Evolutionary conservation across 1,140 invertebrate species (phyloP), one percentile per base, ranked within the genome.

Genomic region (Atta cephalotes): DNA sequence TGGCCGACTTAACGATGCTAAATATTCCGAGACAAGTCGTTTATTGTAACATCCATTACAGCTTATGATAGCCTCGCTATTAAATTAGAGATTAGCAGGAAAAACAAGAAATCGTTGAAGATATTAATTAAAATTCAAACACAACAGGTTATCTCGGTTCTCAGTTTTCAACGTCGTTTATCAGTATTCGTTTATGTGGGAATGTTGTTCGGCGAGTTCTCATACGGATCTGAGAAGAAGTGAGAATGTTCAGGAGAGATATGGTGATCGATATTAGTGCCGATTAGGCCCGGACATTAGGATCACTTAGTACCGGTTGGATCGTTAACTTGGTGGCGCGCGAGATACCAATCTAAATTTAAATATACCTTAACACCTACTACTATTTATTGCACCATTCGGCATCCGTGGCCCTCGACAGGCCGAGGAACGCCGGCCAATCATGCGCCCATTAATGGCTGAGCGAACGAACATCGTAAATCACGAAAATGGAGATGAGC

Each of bases 211-310:
- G 53, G 7, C 21, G 51, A 53, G 31, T 16, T 25, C 35, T 80
- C 16, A 21, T 39, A 80, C 31, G 10, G 79, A 45, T 56, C 25
- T 6, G 18, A 49, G 45, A 53, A 51, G 53, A 14, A 39, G 35
- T n/a, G 53, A 12, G 78, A 60, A 78, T 28, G 65, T 21, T 56
- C 14, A 56, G 5, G 35, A 62, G 68, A 74, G 56, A 82, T 74
- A 82, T 31, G 68, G 28, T 16, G 49, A 5, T 70, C 56, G 74
- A 72, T 85, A 88, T 91, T 90, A 87, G 77, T 84, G 86, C 65
- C 88, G 86, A 90, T 89, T 86, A 92, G 88, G 68, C 80, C 51
- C 65, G 88, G 87, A 80, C 85, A 88, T 91, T 90, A 90, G 88
- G 88, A 35, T 88, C 87, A 85, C 68, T 81, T 85, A 85, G 84